Evolutionary conservation across 1,140 invertebrate species (phyloP).

Genomic region (roundworm (Caenorhabditis elegans)): WBcel235 BX284603.4:8011001-8011500

Average conservation of each 20-base stretch:
- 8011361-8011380: no score
- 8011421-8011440: background rate
- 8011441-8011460: background rate
- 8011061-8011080: no score
- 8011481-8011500: conserved; percentile 8
- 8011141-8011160: no score
- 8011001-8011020: no score
- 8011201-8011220: background rate
- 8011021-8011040: no score
- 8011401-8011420: no score
- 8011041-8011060: no score
- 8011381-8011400: no score
- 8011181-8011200: background rate
- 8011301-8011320: conserved; percentile 12
- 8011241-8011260: background rate
- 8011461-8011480: background rate
- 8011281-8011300: background rate
- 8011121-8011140: no score
- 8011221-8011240: background rate
- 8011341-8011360: background rate
- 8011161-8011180: no score
- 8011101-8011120: no score
- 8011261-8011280: background rate
- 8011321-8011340: background rate
- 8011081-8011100: no score